A percentile compares a stretch with the other conserved stretches of the same genome.
These are phyloP conservation scores for Galaxea fascicularis DNA, from an alignment of 92 coral and sea anemone species.

Conservation along the genomic window DNA sequence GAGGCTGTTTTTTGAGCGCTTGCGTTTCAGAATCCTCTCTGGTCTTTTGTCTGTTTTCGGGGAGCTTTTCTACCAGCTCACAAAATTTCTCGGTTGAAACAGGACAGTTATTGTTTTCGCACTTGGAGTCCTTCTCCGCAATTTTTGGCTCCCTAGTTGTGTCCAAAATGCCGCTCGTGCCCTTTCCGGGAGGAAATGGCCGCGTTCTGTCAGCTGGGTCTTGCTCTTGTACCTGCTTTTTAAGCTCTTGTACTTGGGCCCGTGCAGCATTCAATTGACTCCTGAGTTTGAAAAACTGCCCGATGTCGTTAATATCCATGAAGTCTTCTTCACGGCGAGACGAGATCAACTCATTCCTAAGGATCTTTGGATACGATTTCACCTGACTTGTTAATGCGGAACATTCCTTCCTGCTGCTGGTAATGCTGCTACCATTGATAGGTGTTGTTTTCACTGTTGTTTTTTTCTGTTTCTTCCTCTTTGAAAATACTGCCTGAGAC, in stretches of 20 bases:
- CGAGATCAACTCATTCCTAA: not conserved
- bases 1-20: not conserved
- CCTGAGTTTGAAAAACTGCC: not conserved
- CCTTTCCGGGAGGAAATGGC: not conserved
- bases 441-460: not conserved
- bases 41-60: not conserved
- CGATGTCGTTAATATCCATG: conserved; percentile 34
- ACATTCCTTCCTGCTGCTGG: not conserved
- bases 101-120: not conserved
- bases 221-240: not conserved
- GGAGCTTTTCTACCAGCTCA: not conserved
- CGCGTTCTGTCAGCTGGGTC: not conserved
- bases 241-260: not conserved
- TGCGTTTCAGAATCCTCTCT: not conserved
- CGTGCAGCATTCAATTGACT: not conserved
- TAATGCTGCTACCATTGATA: not conserved
- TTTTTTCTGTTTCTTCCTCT: not conserved
- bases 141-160: not conserved
- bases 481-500: not conserved
- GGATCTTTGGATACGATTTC: not conserved
- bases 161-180: not conserved
- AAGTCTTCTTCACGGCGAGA: conserved; percentile 19
- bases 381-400: not conserved
- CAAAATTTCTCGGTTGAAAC: not conserved
- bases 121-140: not conserved